Evolutionary conservation across 2,888 invertebrate species (phyloP), one percentile per base, ranked within the genome.

Genomic region (Lochmaea capreae): DNA sequence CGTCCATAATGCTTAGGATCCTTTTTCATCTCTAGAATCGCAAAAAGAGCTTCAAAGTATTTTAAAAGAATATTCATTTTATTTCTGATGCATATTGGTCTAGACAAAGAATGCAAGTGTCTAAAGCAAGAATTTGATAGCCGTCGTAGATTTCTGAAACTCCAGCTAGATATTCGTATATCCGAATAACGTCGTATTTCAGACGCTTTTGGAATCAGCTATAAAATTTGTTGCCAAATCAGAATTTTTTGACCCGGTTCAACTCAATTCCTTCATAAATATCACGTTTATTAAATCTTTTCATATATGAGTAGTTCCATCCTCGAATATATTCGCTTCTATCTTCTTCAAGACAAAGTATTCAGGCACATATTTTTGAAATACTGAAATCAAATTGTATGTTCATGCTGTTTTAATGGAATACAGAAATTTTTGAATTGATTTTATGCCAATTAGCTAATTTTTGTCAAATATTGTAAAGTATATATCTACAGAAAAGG

Each of bases 211-310:
- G 70, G 71, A 71, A 78, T 74, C 66, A 66, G 68, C 68, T 66
- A 77, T 73, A 63, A 75, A 78, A 77, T 79, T 77, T 78, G 78
- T 74, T 78, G 80, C 80, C 79, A 81, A 80, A 81, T 80, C 78
- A 75, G 76, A 78, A 78, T 74, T 77, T 76, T 79, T 72, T 76
- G 78, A 76, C 79, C 78, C 75, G 72, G 68, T 76, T 78, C 71
- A 67, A 74, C 78, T 79, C 77, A 77, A 79, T 78, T 75, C 73
- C 71, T 65, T 75, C 73, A 78, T 79, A 78, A 76, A 80, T 81
- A 66, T 54, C 26, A 16, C 77, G 76, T 76, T 80, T 81, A 79
- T 78, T 78, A 77, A 77, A 80, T 79, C 78, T 77, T 71, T 72
- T 75, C 75, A 76, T 70, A 73, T 73, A 70, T 68, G 77, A 74